Conservation (phyloP, 2,797 vertebrate genomes). For the Hyperoplus lanceolatus region DNA sequence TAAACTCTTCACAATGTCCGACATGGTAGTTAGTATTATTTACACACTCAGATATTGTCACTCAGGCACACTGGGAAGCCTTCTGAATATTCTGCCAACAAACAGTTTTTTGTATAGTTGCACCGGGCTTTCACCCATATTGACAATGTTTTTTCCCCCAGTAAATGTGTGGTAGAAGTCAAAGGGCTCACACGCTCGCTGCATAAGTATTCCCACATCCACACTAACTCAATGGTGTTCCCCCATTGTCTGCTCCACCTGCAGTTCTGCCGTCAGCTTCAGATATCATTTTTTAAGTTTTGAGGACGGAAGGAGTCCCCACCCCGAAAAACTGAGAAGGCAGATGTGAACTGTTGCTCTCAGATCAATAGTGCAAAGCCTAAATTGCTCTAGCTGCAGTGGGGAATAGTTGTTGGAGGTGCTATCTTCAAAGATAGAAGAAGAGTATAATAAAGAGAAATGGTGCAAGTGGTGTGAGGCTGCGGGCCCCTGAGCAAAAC, state of each 20-base stretch:
- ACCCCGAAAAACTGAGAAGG: conserved; percentile 40
- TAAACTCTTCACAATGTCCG: conserved; percentile 55
- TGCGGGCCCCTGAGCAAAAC: conserved; percentile 22
- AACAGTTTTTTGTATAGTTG: conserved; percentile 41
- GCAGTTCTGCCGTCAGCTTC: conserved; percentile 65
- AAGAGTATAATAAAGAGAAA: conserved; percentile 20
- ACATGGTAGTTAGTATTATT: conserved; percentile 44
- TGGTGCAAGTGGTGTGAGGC: conserved; percentile 31
- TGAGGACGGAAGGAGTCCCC: conserved; percentile 31
- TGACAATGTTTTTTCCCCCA: conserved; percentile 47
- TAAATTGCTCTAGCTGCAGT: conserved; percentile 60
- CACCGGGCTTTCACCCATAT: conserved; percentile 52
- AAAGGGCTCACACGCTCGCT: conserved; percentile 19
- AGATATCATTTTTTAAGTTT: conserved; percentile 58
- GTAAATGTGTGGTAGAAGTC: conserved; percentile 32
- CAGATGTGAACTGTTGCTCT: conserved; percentile 63
- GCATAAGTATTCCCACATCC: conserved; percentile 21
- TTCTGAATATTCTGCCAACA: conserved; percentile 48
- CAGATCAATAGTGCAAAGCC: conserved; percentile 67
- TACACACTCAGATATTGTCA: conserved; percentile 40
- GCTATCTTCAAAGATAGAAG: conserved; percentile 39
- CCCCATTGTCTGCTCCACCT: conserved; percentile 48
- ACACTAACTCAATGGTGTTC: conserved; percentile 20
- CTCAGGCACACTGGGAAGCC: conserved; percentile 33
- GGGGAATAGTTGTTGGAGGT: conserved; percentile 39